These are phyloP conservation scores for Poecilia gillii DNA, from an alignment of 2,797 vertebrate species.

Conservation along the genomic window DNA sequence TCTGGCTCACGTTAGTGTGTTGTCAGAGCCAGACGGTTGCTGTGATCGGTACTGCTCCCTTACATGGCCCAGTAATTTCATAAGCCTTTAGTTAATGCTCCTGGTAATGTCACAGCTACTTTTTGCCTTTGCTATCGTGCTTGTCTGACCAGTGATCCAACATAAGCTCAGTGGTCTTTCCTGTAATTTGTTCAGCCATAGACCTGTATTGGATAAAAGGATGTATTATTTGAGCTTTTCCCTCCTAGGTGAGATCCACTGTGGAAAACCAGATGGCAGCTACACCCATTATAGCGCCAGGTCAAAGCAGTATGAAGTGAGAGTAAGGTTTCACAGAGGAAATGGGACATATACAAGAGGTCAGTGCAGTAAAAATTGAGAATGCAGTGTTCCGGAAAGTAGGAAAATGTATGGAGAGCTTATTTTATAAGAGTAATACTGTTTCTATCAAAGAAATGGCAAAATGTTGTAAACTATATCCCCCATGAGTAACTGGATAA, in stretches of 20 bases:
- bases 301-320: slow-evolving; percentile 36
- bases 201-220: slow-evolving; percentile 51
- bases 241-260: slow-evolving; percentile 42
- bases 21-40: slow-evolving; percentile 44
- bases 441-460: slow-evolving; percentile 18
- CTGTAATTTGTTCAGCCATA: slow-evolving; percentile 57
- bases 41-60: slow-evolving; percentile 54
- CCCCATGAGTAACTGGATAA: background rate
- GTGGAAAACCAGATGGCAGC: slow-evolving; percentile 50
- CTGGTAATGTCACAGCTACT: slow-evolving; percentile 59
- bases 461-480: slow-evolving; percentile 7
- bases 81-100: slow-evolving; percentile 47
- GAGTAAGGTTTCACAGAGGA: slow-evolving; percentile 49
- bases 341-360: slow-evolving; percentile 38
- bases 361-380: slow-evolving; percentile 27
- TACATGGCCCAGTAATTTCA: slow-evolving; percentile 51
- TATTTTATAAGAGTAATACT: slow-evolving; percentile 21
- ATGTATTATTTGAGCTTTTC: slow-evolving; percentile 55
- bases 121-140: slow-evolving; percentile 35
- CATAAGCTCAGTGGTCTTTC: slow-evolving; percentile 53
- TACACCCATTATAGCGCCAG: slow-evolving; percentile 29
- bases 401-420: slow-evolving; percentile 15
- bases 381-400: slow-evolving; percentile 22
- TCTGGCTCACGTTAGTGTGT: slow-evolving; percentile 19
- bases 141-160: slow-evolving; percentile 53